Percentiles rank a stretch among this genome's conserved stretches.
Evolutionary conservation across 2,797 vertebrate species (phyloP).

Genomic region (Agapornis canus): DNA sequence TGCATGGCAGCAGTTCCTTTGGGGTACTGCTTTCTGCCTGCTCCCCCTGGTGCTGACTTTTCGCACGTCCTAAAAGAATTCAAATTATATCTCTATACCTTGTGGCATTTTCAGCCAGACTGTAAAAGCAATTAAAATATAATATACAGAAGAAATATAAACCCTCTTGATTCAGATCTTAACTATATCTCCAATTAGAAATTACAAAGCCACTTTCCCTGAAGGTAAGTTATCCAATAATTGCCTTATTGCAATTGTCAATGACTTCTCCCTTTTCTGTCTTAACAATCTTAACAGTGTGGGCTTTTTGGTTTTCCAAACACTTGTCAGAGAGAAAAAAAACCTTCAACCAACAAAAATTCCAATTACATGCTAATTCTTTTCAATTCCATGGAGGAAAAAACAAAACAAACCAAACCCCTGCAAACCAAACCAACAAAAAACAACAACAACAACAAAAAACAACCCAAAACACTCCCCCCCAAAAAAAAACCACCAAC

Average conservation of each 20-base stretch:
- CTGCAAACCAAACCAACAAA: background rate
- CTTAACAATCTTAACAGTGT: background rate
- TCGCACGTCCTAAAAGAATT: background rate
- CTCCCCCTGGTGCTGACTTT: background rate
- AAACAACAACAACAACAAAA: no score
- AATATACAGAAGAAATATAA: constrained; percentile 40
- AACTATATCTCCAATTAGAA: constrained; percentile 51
- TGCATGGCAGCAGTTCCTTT: background rate
- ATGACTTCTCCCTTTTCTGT: background rate
- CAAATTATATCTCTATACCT: constrained; percentile 36
- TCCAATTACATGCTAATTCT: background rate
- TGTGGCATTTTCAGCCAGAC: constrained; percentile 16
- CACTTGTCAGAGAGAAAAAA: background rate
- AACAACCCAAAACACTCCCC: no score
- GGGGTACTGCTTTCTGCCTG: background rate
- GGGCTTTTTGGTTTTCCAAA: background rate
- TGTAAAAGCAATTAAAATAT: constrained; percentile 58
- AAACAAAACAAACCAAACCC: background rate
- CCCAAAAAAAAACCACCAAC: no score
- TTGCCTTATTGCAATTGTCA: background rate
- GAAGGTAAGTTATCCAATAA: constrained; percentile 30
- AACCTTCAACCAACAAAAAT: background rate
- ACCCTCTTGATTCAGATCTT: constrained; percentile 34
- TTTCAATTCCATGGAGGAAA: background rate
- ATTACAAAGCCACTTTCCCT: constrained; percentile 22